phyloP scores from a whole-genome alignment of 2,888 invertebrate species.

The Sialis fuliginosa region DNA sequence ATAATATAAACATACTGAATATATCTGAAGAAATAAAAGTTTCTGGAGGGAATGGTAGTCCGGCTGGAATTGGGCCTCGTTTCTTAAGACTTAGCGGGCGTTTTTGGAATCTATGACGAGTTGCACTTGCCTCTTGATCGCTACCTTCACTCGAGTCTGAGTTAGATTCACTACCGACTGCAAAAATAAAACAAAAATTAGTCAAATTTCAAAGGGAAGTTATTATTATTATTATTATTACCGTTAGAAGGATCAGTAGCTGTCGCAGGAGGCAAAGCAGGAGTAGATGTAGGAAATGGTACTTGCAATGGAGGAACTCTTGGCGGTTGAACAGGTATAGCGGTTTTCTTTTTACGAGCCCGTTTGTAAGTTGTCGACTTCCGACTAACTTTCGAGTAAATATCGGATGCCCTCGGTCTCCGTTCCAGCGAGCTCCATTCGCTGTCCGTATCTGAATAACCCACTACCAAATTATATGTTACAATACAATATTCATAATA shows the following conservation, averaged over 20 bases:
- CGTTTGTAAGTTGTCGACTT: constrained; percentile 53
- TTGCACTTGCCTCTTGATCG: constrained; percentile 20
- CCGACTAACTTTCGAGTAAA: constrained; percentile 44
- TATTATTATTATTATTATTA: not conserved
- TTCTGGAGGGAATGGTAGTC: constrained; percentile 34
- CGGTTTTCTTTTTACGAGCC: constrained; percentile 53
- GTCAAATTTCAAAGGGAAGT: no score
- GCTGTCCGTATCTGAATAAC: constrained; percentile 80
- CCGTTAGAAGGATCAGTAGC: not conserved
- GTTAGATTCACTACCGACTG: constrained; percentile 18
- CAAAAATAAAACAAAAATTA: not conserved
- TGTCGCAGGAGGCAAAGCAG: not conserved
- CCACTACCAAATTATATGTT: constrained; percentile 15
- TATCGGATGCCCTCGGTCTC: constrained; percentile 39
- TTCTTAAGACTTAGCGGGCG: constrained; percentile 27
- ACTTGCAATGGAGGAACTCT: constrained; percentile 46
- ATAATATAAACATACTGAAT: constrained; percentile 15
- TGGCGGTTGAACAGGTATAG: constrained; percentile 74
- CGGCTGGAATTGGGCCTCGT: constrained; percentile 17
- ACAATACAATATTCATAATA: not conserved
- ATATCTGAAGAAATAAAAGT: constrained; percentile 22
- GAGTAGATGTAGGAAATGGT: not conserved
- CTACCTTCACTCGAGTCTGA: constrained; percentile 24
- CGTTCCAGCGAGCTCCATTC: constrained; percentile 56
- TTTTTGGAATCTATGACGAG: constrained; percentile 23